Conservation (phyloP, 1,140 invertebrate genomes). For the Teleogryllus occipitalis region DNA sequence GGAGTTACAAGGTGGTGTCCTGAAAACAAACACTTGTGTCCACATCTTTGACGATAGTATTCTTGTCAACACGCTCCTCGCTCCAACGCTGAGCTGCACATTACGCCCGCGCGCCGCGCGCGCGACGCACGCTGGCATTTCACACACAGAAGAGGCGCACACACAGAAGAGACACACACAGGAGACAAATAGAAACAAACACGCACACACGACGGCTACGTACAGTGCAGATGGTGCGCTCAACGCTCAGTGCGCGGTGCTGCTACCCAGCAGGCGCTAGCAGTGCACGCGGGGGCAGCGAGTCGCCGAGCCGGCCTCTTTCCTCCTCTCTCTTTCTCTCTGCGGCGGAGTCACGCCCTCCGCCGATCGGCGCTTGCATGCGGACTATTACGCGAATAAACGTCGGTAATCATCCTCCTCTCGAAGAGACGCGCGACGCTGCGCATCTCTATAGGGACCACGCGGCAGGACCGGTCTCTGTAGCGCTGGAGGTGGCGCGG, state of each 20-base stretch:
- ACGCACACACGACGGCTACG: neutral
- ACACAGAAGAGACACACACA: neutral
- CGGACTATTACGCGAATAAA: too few species aligned
- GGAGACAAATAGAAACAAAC: neutral
- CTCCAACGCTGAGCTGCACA: too few species aligned
- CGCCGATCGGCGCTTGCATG: neutral
- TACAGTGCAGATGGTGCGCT: neutral
- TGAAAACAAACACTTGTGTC: too few species aligned
- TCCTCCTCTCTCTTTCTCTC: neutral
- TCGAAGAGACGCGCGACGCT: neutral
- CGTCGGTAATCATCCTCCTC: too few species aligned
- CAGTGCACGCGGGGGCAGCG: neutral
- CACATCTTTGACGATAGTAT: too few species aligned
- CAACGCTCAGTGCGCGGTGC: neutral
- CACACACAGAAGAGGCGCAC: too few species aligned
- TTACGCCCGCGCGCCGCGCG: too few species aligned
- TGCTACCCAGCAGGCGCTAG: neutral
- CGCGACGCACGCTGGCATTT: too few species aligned
- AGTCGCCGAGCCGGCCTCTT: neutral
- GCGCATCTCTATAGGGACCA: neutral
- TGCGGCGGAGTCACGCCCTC: neutral
- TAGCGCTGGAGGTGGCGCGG: too few species aligned
- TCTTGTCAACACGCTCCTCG: too few species aligned
- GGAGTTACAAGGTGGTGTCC: too few species aligned
- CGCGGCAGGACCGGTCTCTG: too few species aligned